Percentiles rank a stretch among this genome's conserved stretches.
Conservation (phyloP, 2,888 invertebrate species). For the Calliopum simillimum region DNA sequence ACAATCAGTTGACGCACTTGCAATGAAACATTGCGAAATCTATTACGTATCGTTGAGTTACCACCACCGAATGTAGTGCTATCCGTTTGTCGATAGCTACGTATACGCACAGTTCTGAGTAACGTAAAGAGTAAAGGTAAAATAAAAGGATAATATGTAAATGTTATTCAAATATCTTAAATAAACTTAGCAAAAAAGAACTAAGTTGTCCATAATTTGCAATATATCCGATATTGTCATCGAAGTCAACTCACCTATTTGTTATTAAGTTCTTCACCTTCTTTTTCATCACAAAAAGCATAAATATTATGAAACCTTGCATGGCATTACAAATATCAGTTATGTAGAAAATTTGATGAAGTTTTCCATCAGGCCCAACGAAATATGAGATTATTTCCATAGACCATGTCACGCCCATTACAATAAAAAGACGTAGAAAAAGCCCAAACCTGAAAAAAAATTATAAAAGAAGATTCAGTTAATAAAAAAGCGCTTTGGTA, state of each 20-base stretch:
- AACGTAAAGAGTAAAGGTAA: too few species aligned
- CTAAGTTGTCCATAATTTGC: too few species aligned
- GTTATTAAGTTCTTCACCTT: constrained; percentile 63
- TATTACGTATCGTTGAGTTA: constrained; percentile 54
- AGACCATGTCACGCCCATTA: constrained; percentile 89
- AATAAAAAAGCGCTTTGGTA: too few species aligned
- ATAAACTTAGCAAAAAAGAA: too few species aligned
- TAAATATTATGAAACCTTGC: constrained; percentile 73
- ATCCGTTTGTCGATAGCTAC: constrained; percentile 59
- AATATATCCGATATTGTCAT: background rate
- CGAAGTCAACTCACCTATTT: constrained; percentile 58
- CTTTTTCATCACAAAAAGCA: constrained; percentile 74
- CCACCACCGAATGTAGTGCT: constrained; percentile 56
- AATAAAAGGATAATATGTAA: too few species aligned
- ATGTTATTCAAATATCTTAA: too few species aligned
- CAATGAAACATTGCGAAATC: constrained; percentile 60
- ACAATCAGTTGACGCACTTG: constrained; percentile 61
- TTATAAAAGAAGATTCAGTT: constrained; percentile 11
- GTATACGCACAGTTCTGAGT: constrained; percentile 56
- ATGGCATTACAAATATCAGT: constrained; percentile 72
- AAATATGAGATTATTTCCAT: constrained; percentile 83
- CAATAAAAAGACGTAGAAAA: constrained; percentile 83
- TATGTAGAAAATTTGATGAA: constrained; percentile 64
- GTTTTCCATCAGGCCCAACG: constrained; percentile 66
- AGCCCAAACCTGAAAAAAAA: constrained; percentile 74